Conservation (phyloP, 1,140 invertebrate species). For the Heliconius hewitsoni region DNA sequence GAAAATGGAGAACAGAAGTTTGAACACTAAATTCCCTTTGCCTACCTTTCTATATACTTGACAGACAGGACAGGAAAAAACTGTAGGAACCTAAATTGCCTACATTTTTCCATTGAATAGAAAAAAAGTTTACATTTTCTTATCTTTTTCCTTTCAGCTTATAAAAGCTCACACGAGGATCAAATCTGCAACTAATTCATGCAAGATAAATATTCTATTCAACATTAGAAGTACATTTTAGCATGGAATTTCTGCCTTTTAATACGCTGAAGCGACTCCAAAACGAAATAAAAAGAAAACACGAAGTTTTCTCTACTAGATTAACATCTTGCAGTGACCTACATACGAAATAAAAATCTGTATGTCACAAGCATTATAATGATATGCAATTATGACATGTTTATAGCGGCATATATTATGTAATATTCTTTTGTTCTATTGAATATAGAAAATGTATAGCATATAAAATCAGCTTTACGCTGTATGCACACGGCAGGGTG, state of each 20-base stretch:
- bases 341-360: not conserved
- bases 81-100: too few species aligned
- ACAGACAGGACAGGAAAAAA: too few species aligned
- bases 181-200: not conserved
- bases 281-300: not conserved
- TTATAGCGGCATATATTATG: not conserved
- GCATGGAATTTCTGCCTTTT: not conserved
- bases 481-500: too few species aligned
- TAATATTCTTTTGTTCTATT: not conserved
- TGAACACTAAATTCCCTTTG: too few species aligned
- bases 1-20: too few species aligned
- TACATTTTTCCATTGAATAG: too few species aligned
- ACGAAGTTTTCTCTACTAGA: not conserved
- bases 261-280: not conserved
- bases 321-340: conserved; percentile 12
- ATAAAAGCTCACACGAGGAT: too few species aligned
- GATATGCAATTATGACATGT: conserved; percentile 2
- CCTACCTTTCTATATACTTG: too few species aligned
- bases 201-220: not conserved
- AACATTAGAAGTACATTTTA: not conserved
- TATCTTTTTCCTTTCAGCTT: too few species aligned
- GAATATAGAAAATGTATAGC: too few species aligned
- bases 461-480: too few species aligned
- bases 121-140: too few species aligned
- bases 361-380: not conserved